phyloP scores from a whole-genome alignment of 2,888 invertebrate species.

The Pilophorus perplexus region DNA sequence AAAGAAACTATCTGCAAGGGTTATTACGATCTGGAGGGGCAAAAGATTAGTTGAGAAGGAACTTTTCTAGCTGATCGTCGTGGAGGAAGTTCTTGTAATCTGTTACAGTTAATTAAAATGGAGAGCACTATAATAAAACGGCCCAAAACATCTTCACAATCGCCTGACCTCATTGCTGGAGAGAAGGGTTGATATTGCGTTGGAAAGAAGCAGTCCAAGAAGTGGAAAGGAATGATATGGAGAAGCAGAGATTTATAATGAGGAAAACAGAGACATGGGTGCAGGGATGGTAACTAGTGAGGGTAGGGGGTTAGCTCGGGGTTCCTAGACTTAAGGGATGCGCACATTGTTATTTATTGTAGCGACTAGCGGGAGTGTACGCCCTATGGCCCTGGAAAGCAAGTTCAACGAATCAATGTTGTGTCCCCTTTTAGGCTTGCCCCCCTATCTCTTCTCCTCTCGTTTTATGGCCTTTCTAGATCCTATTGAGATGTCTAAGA shows the following conservation, averaged over 20 bases:
- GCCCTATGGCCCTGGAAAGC: constrained; percentile 32
- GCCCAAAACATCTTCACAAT: too few relatives aligned
- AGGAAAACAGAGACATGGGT: constrained; percentile 2
- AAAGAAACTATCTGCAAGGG: too few relatives aligned
- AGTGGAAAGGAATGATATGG: constrained; percentile 26
- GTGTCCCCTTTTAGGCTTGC: constrained; percentile 30
- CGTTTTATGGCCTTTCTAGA: constrained; percentile 39
- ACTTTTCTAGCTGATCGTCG: too few relatives aligned
- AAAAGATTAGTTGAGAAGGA: too few relatives aligned
- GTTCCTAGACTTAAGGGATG: constrained; percentile 37
- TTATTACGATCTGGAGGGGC: too few relatives aligned
- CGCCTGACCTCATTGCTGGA: too few relatives aligned
- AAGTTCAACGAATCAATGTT: constrained; percentile 37
- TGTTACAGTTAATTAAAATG: too few relatives aligned
- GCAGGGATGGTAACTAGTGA: background rate
- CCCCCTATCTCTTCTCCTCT: constrained; percentile 34
- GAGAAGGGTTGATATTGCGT: constrained; percentile 26
- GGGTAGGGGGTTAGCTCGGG: constrained; percentile 13
- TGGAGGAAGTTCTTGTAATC: too few relatives aligned
- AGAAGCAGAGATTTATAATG: constrained; percentile 34
- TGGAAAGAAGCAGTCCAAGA: background rate
- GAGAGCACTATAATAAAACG: too few relatives aligned
- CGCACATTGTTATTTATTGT: constrained; percentile 38
- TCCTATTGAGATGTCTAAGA: constrained; percentile 41
- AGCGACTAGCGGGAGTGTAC: constrained; percentile 29